A percentile compares a stretch with the other conserved stretches of the same genome.
Conservation (phyloP, 1,140 invertebrate species). For the Capitella teleta region DNA sequence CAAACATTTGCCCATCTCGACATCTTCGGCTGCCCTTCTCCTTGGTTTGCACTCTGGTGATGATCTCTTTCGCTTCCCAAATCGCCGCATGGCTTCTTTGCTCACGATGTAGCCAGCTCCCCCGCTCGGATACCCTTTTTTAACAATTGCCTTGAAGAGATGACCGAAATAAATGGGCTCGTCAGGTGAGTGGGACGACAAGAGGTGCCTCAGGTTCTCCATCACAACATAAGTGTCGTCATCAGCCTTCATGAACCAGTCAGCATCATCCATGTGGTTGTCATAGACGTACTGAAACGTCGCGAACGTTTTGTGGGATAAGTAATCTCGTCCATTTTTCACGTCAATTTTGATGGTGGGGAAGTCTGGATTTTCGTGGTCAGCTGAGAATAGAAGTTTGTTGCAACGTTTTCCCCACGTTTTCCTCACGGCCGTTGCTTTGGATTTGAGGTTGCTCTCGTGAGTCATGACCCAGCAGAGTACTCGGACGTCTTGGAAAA, state of each 20-base stretch:
- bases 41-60: no score
- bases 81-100: constrained; percentile 21
- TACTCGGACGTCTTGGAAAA: constrained; percentile 53
- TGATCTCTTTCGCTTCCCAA: no score
- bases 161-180: constrained; percentile 39
- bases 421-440: constrained; percentile 64
- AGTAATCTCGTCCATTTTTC: constrained; percentile 5
- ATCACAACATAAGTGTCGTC: constrained; percentile 12
- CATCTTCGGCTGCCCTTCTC: constrained; percentile 83
- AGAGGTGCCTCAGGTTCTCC: constrained; percentile 10
- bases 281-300: constrained; percentile 11
- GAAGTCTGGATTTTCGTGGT: constrained; percentile 8
- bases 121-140: constrained; percentile 79
- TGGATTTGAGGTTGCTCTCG: constrained; percentile 73
- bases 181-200: constrained; percentile 10
- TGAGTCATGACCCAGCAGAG: constrained; percentile 90
- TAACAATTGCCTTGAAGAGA: constrained; percentile 12
- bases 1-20: constrained; percentile 83
- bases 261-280: constrained; percentile 12
- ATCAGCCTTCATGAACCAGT: constrained; percentile 36
- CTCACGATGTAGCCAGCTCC: constrained; percentile 48
- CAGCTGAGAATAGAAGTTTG: constrained; percentile 26
- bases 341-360: not conserved
- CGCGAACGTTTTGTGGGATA: constrained; percentile 9
- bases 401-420: constrained; percentile 31